A percentile compares a stretch with the other conserved stretches of the same genome.
phyloP scores from a whole-genome alignment of 2,113 vertebrate genomes.

The Phyllostomus discolor region DNA sequence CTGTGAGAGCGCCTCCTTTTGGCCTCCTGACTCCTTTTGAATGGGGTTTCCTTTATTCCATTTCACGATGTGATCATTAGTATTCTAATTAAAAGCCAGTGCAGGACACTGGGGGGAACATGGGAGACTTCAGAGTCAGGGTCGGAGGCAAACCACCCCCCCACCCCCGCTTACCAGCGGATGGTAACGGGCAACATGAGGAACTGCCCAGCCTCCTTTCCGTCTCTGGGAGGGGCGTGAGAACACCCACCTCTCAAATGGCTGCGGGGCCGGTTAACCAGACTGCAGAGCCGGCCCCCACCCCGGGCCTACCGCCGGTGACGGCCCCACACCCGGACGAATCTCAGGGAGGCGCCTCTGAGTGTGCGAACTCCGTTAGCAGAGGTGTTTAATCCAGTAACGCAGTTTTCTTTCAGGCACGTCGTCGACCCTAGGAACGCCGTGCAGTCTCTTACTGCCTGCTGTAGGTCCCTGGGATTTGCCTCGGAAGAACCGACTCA shows the following conservation, averaged over 20 bases:
- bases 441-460: neutral
- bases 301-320: neutral
- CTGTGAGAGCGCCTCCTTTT: neutral
- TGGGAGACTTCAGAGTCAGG: neutral
- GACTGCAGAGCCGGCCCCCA: neutral
- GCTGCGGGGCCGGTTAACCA: neutral
- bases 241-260: neutral
- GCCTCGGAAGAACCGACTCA: neutral
- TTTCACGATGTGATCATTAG: neutral
- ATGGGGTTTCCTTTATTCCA: neutral
- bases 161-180: neutral
- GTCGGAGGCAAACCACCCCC: neutral
- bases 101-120: neutral
- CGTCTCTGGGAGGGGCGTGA: neutral
- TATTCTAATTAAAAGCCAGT: neutral
- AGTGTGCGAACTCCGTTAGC: neutral
- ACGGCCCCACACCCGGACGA: neutral
- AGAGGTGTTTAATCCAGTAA: neutral
- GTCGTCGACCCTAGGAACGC: neutral
- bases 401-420: neutral
- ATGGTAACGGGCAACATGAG: neutral
- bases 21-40: neutral
- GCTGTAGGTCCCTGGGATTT: neutral
- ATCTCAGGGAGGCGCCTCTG: neutral
- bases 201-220: neutral